Percentiles rank a stretch among this genome's conserved stretches.
Evolutionary conservation across 2,797 vertebrate species (phyloP).

Genomic region (Borostomias antarcticus): DNA sequence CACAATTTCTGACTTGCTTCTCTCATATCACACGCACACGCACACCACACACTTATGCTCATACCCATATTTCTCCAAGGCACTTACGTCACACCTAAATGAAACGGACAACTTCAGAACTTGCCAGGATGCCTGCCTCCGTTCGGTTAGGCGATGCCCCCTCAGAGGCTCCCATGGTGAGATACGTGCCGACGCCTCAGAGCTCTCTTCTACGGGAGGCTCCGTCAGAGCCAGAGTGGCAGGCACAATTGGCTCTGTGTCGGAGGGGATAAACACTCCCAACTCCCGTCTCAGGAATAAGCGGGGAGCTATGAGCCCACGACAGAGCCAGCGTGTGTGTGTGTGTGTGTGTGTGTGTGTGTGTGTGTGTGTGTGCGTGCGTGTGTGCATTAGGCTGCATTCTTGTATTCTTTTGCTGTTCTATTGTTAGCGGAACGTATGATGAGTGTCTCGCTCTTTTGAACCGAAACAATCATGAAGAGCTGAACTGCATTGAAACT

Average conservation of each 20-base stretch:
- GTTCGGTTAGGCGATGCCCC: background rate
- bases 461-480: no score
- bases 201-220: slow-evolving; percentile 46
- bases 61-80: background rate
- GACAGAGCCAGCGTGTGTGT: slow-evolving; percentile 1
- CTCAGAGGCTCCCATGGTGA: background rate
- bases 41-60: background rate
- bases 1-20: background rate
- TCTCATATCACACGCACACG: background rate
- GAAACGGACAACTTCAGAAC: no score
- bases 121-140: background rate
- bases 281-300: slow-evolving; percentile 68
- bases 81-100: background rate
- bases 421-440: no score
- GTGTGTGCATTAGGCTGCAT: no score
- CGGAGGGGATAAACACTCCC: slow-evolving; percentile 68
- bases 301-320: slow-evolving; percentile 40
- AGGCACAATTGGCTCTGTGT: slow-evolving; percentile 67
- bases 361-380: background rate
- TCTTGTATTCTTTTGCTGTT: no score
- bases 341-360: background rate
- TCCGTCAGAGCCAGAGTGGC: slow-evolving; percentile 59
- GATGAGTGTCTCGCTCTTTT: no score
- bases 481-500: no score
- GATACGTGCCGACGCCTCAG: background rate